Conservation (phyloP, 2,113 vertebrate genomes). For the Nyctibius bracteatus region DNA sequence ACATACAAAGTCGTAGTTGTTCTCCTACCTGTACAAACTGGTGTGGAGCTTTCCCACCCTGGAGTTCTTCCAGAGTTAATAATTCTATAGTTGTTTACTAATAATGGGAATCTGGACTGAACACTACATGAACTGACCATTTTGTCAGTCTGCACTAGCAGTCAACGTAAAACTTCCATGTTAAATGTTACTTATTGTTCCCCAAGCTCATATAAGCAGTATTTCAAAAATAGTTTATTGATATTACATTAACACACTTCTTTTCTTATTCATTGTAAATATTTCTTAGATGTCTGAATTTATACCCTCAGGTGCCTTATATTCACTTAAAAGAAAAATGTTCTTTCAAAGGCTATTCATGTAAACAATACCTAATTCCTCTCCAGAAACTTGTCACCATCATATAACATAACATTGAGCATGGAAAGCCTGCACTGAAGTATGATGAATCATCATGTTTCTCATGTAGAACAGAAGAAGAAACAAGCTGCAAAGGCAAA, state of each 20-base stretch:
- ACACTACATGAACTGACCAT: not conserved
- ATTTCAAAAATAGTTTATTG: not conserved
- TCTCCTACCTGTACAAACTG: not conserved
- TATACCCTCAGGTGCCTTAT: not conserved
- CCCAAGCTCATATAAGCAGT: not conserved
- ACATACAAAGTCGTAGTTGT: not conserved
- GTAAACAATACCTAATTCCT: not conserved
- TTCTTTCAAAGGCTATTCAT: not conserved
- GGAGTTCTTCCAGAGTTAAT: not conserved
- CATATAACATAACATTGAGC: not conserved
- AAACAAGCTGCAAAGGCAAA: not conserved
- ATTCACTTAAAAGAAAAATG: not conserved
- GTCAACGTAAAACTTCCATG: not conserved
- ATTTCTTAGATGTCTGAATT: not conserved
- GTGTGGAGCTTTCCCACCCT: not conserved
- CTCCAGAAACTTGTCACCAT: not conserved
- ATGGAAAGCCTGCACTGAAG: not conserved
- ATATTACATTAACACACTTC: not conserved
- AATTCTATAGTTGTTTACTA: not conserved
- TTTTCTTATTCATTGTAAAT: not conserved
- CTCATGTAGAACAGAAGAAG: not conserved
- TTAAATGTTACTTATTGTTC: not conserved
- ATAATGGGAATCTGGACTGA: not conserved
- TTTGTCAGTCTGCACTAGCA: not conserved
- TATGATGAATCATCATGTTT: not conserved